phyloP scores from a whole-genome alignment of 2,113 vertebrate species.

The Corythornis cristatus region DNA sequence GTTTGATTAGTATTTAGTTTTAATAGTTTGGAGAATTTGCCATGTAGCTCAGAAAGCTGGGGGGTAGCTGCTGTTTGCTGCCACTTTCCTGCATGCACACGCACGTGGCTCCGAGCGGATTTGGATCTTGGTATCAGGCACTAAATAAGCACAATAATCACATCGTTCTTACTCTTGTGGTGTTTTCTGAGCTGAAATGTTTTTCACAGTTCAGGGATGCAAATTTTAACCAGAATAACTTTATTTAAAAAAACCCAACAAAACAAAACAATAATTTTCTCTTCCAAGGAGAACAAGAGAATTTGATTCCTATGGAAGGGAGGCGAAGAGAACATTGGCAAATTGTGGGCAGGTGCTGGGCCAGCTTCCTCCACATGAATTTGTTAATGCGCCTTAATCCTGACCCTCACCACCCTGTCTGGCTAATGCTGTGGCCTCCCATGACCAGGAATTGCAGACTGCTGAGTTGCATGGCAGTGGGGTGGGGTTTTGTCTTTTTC shows the following conservation, averaged over 20 bases:
- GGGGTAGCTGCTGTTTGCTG: not conserved
- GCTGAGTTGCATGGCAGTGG: not conserved
- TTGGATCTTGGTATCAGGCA: not conserved
- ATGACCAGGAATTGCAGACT: conserved; percentile 10
- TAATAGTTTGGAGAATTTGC: not conserved
- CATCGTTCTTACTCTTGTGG: not conserved
- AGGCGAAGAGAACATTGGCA: not conserved
- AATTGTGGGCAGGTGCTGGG: conserved; percentile 40
- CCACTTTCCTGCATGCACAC: not conserved
- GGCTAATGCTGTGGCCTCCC: conserved; percentile 34
- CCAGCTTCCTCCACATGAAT: conserved; percentile 14
- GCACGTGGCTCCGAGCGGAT: not conserved
- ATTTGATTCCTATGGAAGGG: not conserved
- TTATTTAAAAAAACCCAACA: not conserved
- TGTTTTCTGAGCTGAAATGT: not conserved
- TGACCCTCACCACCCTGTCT: conserved; percentile 39
- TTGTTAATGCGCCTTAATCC: conserved; percentile 59
- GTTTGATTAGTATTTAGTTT: not conserved
- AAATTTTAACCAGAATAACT: not conserved
- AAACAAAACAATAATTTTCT: not conserved
- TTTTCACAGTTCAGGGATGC: not conserved
- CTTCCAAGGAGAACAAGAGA: not conserved
- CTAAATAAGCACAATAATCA: not conserved
- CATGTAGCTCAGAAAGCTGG: not conserved
- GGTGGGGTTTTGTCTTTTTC: not conserved